These are phyloP conservation scores for Fratercula arctica DNA, from an alignment of 2,797 vertebrate species.

Conservation along the genomic window DNA sequence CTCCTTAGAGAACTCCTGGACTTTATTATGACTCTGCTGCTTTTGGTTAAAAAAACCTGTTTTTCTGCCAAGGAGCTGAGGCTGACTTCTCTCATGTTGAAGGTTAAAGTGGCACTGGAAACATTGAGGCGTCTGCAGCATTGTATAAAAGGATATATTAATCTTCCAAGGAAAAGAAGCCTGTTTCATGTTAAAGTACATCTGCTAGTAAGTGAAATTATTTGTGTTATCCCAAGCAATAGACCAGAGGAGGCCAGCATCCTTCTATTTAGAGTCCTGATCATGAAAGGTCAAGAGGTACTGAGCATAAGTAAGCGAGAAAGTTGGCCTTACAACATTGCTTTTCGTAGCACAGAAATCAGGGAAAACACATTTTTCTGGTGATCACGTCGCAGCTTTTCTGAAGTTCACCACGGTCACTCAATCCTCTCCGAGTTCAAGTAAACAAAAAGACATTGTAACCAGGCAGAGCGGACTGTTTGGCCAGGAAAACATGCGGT, in stretches of 20 bases:
- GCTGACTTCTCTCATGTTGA: neutral
- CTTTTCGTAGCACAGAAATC: neutral
- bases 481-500: neutral
- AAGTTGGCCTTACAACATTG: neutral
- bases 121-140: neutral
- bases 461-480: slow-evolving; percentile 16
- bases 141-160: neutral
- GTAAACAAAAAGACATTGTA: slow-evolving; percentile 36
- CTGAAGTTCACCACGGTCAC: neutral
- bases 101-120: neutral
- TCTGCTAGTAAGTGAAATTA: neutral
- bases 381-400: neutral
- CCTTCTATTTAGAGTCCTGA: neutral
- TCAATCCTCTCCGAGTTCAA: neutral
- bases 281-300: neutral
- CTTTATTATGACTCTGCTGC: neutral
- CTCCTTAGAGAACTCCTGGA: neutral
- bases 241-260: neutral
- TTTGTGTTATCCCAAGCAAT: neutral
- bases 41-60: neutral
- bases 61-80: neutral
- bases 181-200: neutral
- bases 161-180: neutral
- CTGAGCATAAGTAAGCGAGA: neutral
- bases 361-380: neutral